Base-by-base conservation (phyloP, 2,888 invertebrate genomes). In the Sarcophaga rosellei region DNA sequence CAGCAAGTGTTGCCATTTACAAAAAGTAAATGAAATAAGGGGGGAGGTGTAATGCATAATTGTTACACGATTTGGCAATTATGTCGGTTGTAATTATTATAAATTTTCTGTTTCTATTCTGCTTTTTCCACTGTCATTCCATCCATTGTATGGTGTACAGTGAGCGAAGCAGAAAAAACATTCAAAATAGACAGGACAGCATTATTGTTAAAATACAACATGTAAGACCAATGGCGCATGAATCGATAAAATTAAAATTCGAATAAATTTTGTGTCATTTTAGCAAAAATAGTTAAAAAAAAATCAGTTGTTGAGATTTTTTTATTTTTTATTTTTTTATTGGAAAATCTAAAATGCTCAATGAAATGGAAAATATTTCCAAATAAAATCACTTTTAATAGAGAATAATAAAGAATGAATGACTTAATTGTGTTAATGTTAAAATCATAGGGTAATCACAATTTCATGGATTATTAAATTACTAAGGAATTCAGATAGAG, bases 51-150 rank as follows among this genome's bases (percentile, higher is more conserved):
- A 23, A 74, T 69, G 68, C 23, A 44, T 63, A 74, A 69, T 61
- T 84, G 74, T 74, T 74, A 79, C 78, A 84, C 74, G 78, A 84
- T 84, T 84, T 84, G 74, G 83, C 83, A 84, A 79, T 84, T 79
- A 84, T 79, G 83, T 84, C 83, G 79, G 45, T 63, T 69, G 63
- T 74, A 84, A 84, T 84, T 83, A 78, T 78, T 68, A 61, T 79
- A 68, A 73, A 78, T 69, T 65, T 45, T 10, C 15, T 62, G 8
- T 63, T 25, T 35, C 35, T 6, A 35, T 35, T 35, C 35, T 35
- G 35, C n/a, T 35, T 35, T 35, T 35, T 35, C 8, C 35, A 35
- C 35, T 35, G 35, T 35, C 35, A 35, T 35, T 35, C 35, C 10
- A 2, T 35, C 35, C 10, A 35, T 35, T 35, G 35, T 35, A 35